Percentiles rank a stretch among this genome's conserved stretches.
phyloP scores from a whole-genome alignment of 2,888 invertebrate species.

The Thumatha senex region DNA sequence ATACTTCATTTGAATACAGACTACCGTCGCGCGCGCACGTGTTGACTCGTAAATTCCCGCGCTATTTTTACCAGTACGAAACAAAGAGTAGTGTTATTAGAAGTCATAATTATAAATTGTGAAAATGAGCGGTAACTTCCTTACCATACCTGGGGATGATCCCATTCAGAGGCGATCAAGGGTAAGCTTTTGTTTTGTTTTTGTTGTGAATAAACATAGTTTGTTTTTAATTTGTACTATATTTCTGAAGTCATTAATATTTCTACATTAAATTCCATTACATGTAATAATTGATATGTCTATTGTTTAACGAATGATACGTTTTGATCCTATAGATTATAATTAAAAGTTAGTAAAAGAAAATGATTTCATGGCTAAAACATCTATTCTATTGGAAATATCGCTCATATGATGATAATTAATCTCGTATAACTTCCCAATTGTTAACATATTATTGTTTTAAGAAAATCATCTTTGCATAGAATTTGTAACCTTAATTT shows the following conservation, averaged over 20 bases:
- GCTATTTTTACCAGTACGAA: conserved; percentile 46
- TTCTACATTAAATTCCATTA: too few species aligned
- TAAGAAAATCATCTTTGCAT: not conserved
- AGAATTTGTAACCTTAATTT: not conserved
- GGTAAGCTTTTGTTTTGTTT: conserved; percentile 59
- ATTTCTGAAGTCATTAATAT: not conserved
- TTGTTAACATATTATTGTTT: not conserved
- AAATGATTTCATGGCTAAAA: too few species aligned
- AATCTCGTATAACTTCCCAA: not conserved
- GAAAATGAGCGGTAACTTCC: conserved; percentile 79
- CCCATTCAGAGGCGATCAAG: conserved; percentile 67
- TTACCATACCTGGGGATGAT: conserved; percentile 75
- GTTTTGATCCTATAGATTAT: too few species aligned
- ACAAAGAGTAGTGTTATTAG: conserved; percentile 44
- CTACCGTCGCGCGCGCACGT: conserved; percentile 69
- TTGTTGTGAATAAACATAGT: conserved; percentile 26
- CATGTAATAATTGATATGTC: too few species aligned
- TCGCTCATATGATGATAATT: not conserved
- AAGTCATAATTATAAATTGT: conserved; percentile 43
- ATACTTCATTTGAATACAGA: conserved; percentile 60
- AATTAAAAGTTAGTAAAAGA: too few species aligned
- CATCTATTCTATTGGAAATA: too few species aligned
- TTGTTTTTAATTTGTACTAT: not conserved
- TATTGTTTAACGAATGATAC: too few species aligned
- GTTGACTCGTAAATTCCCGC: conserved; percentile 24